Base-by-base conservation (phyloP, 2,797 vertebrate species). In the Spheniscus humboldti region DNA sequence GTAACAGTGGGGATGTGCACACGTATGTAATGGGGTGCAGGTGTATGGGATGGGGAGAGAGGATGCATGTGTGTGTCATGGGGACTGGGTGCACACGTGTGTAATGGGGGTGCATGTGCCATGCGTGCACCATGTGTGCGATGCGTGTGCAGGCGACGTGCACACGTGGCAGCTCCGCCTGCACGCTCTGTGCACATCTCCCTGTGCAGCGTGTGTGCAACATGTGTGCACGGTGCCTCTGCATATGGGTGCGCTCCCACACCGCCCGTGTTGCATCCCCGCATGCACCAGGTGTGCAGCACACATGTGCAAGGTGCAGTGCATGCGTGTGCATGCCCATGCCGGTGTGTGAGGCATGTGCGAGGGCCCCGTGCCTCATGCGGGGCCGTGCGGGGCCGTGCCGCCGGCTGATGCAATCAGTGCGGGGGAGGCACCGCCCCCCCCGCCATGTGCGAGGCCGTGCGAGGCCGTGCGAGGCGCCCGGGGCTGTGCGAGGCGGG, bases 131-230 rank as follows among this genome's bases (percentile, higher is more conserved):
- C 39, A 11, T 15, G 52, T 33, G 52, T 8, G 20, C 11, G 5
- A 33, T 8, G 45, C 14, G 15, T n/a, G 57, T 62, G 39, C 37
- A 9, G 64, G 69, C n/a, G 0, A 8, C 2, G 4, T 50, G 82
- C 82, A 60, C 63, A 77, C 73, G 84, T 86, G 84, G 84, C 84
- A 53, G 55, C 67, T 7, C 52, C 5, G n/a, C 57, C 63, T 9
- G 55, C 33, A 17, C 2, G 10, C 72, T n/a, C 55, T 5, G 1
- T 11, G 37, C 19, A 3, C 6, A 2, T 41, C 50, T 33, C 50
- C 69, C 15, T 9, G 28, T 4, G 17, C 57, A 15, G 45, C 35
- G 45, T 76, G 57, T 39, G 74, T 3, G 16, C 45, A 25, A 33
- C 45, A 48, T 3, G 74, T 68, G 63, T 33, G 63, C 28, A 4